These are phyloP conservation scores for Sericinus montela DNA, from an alignment of 2,888 invertebrate species.

Conservation along the genomic window DNA sequence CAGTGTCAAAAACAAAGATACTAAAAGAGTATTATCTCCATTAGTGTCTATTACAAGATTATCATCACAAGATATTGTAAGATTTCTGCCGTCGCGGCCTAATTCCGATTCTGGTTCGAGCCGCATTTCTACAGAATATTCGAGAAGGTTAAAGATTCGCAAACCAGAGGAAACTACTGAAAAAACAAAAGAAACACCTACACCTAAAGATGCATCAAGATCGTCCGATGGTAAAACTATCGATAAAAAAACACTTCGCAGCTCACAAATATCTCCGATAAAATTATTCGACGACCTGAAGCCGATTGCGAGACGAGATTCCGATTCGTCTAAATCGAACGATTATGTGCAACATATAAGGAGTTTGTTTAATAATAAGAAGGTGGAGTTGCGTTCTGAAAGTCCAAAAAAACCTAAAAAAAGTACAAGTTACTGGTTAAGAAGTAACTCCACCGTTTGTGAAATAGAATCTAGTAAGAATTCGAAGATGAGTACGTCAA, in stretches of 20 bases:
- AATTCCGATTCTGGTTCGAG: constrained; percentile 21
- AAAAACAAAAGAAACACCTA: background rate
- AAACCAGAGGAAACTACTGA: background rate
- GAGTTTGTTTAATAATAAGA: constrained; percentile 15
- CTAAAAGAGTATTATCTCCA: constrained; percentile 6
- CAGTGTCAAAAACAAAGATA: background rate
- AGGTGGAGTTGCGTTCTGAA: constrained; percentile 1
- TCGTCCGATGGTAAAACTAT: background rate
- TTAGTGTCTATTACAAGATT: constrained; percentile 23
- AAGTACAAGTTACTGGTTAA: background rate
- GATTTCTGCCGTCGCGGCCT: constrained; percentile 25
- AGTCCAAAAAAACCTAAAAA: background rate
- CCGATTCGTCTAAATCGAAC: constrained; percentile 2
- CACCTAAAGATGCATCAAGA: background rate
- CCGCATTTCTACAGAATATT: background rate
- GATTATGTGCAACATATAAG: constrained; percentile 22
- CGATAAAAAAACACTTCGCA: background rate
- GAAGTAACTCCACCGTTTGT: background rate
- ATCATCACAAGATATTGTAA: constrained; percentile 23
- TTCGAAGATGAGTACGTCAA: background rate
- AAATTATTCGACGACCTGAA: constrained; percentile 34
- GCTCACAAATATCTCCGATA: constrained; percentile 49
- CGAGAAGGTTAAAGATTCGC: background rate
- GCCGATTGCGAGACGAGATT: background rate
- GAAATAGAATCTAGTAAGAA: background rate